phyloP scores from a whole-genome alignment of 1,140 invertebrate genomes.

The Pachypsylla venusta region DNA sequence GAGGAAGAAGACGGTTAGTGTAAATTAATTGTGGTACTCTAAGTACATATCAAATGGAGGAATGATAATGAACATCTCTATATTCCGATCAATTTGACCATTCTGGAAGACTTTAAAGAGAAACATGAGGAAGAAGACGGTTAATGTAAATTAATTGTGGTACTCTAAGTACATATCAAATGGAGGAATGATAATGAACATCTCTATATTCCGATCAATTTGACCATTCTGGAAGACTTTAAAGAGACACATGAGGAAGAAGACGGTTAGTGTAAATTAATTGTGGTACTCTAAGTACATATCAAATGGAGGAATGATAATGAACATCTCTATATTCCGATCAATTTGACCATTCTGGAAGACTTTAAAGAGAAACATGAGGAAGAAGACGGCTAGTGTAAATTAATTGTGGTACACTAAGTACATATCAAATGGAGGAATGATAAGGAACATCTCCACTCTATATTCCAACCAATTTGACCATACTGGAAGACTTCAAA shows the following conservation, averaged over 20 bases:
- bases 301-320: slow-evolving; percentile 58
- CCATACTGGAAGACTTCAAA: slow-evolving; percentile 59
- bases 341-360: slow-evolving; percentile 52
- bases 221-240: slow-evolving; percentile 58
- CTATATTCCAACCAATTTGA: slow-evolving; percentile 57
- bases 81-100: slow-evolving; percentile 57
- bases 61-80: slow-evolving; percentile 57
- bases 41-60: slow-evolving; percentile 63
- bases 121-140: no score
- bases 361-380: slow-evolving; percentile 52
- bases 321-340: slow-evolving; percentile 65
- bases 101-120: slow-evolving; percentile 63
- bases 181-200: slow-evolving; percentile 60
- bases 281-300: no score
- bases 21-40: no score
- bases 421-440: slow-evolving; percentile 65
- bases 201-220: slow-evolving; percentile 62
- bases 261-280: no score
- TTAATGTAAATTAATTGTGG: no score
- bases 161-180: no score
- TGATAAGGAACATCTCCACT: slow-evolving; percentile 60
- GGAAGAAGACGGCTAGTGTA: no score
- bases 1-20: background rate
- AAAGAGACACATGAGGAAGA: slow-evolving; percentile 37
- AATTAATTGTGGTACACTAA: no score